These are phyloP conservation scores for Salvelinus namaycush DNA, from an alignment of 2,113 vertebrate genomes.

Conservation along the genomic window DNA sequence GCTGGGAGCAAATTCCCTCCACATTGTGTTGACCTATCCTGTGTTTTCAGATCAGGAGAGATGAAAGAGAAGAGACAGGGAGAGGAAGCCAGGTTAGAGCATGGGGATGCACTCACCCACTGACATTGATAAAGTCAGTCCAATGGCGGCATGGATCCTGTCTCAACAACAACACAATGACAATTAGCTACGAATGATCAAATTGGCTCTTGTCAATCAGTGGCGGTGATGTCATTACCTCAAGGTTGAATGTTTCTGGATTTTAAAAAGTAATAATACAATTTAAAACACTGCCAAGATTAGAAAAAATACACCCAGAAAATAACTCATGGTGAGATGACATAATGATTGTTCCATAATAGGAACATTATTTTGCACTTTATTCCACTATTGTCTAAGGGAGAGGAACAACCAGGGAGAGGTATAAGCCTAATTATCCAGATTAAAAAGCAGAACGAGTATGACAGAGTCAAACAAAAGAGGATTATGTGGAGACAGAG, in stretches of 20 bases:
- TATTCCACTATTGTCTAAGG: constrained; percentile 21
- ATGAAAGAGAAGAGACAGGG: not conserved
- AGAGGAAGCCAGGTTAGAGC: not conserved
- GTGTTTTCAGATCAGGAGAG: not conserved
- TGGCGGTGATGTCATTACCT: too few species aligned
- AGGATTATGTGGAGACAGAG: constrained; percentile 51
- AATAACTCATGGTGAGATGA: not conserved
- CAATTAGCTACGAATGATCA: too few species aligned
- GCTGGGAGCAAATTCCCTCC: not conserved
- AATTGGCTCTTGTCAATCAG: too few species aligned
- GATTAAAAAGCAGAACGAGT: constrained; percentile 49
- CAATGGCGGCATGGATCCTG: too few species aligned
- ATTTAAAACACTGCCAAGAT: not conserved
- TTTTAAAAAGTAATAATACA: not conserved
- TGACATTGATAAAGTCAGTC: too few species aligned
- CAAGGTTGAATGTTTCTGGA: not conserved
- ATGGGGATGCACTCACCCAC: not conserved
- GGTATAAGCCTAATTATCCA: constrained; percentile 46
- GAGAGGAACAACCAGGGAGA: constrained; percentile 27
- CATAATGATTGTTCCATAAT: not conserved
- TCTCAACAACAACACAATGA: too few species aligned
- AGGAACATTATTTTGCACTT: constrained; percentile 21
- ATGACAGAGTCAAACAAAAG: constrained; percentile 53
- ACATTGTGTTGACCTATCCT: not conserved
- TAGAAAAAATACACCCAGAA: not conserved